Evolutionary conservation across 2,113 vertebrate genomes (phyloP).

Genomic region (Varanus salvator): DNA sequence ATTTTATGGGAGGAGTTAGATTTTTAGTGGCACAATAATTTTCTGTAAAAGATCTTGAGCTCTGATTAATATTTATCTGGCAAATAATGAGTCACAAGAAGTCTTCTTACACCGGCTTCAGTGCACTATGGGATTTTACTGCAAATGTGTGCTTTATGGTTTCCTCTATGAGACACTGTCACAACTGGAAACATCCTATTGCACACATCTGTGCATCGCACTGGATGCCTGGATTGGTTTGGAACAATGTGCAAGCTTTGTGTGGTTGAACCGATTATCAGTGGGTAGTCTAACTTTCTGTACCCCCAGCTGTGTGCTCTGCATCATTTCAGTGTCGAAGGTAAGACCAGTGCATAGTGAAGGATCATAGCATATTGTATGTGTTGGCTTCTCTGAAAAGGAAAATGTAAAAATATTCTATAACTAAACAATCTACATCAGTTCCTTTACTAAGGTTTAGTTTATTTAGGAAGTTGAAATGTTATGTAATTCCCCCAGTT

Average conservation of each 20-base stretch:
- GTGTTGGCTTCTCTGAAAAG: background rate
- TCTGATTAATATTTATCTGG: constrained; percentile 5
- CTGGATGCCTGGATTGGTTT: constrained; percentile 5
- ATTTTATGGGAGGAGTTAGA: constrained; percentile 4
- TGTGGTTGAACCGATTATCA: background rate
- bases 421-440: too few species aligned
- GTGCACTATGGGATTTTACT: constrained; percentile 15
- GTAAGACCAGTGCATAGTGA: background rate
- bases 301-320: constrained; percentile 13
- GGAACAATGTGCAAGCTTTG: background rate
- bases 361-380: background rate
- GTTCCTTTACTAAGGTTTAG: background rate
- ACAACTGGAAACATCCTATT: constrained; percentile 41
- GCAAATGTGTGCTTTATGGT: constrained; percentile 13
- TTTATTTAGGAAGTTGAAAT: background rate
- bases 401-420: background rate
- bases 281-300: background rate
- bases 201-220: background rate
- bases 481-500: background rate
- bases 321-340: background rate
- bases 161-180: constrained; percentile 15
- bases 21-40: background rate
- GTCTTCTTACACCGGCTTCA: constrained; percentile 36
- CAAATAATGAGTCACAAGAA: background rate
- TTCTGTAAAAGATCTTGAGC: constrained; percentile 33